These are phyloP conservation scores for Camponotus fellah DNA, from an alignment of 2,888 invertebrate genomes.

Conservation along the genomic window DNA sequence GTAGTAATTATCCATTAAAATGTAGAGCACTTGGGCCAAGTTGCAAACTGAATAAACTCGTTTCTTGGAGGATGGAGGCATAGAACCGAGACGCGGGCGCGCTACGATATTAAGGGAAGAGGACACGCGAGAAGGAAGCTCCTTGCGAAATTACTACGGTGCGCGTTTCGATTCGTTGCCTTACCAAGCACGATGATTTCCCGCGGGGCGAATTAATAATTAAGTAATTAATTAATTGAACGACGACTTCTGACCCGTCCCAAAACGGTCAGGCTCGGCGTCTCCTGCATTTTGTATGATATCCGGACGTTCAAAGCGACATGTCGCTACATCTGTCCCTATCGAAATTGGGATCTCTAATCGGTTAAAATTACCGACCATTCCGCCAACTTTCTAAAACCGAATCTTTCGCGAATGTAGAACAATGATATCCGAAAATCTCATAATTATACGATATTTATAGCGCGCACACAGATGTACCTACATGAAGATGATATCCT, in stretches of 20 bases:
- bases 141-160: conserved; percentile 52
- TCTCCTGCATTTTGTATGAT: conserved; percentile 32
- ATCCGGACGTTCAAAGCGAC: conserved; percentile 3
- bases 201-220: conserved; percentile 74
- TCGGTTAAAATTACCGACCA: not conserved
- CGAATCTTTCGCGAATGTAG: not conserved
- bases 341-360: conserved; percentile 14
- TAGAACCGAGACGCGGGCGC: conserved; percentile 20
- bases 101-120: conserved; percentile 28
- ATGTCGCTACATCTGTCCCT: not conserved
- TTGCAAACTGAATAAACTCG: conserved; percentile 53
- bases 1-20: conserved; percentile 53
- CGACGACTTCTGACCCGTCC: conserved; percentile 49
- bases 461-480: too few species aligned
- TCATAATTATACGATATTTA: not conserved
- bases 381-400: not conserved
- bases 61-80: conserved; percentile 27
- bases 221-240: conserved; percentile 76
- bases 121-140: conserved; percentile 47
- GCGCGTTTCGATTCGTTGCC: conserved; percentile 58
- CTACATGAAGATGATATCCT: not conserved
- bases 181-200: conserved; percentile 66
- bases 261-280: conserved; percentile 12
- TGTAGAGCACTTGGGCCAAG: conserved; percentile 48
- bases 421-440: not conserved